phyloP scores from a whole-genome alignment of 2,113 vertebrate species.

The Sturnira hondurensis region DNA sequence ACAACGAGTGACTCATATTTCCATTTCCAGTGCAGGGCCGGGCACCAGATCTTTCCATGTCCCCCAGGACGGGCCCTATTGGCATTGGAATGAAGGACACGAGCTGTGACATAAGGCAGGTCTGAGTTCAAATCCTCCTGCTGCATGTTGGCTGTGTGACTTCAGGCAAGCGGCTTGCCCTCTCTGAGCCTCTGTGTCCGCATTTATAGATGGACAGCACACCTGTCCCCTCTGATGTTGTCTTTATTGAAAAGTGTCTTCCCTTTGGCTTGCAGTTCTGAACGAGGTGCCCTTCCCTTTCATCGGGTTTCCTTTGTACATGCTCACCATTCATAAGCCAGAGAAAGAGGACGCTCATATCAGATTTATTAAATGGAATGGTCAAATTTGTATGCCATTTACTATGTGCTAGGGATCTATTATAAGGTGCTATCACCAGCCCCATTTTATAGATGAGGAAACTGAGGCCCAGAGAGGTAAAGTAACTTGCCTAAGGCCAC shows the following conservation, averaged over 20 bases:
- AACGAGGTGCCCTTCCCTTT: neutral
- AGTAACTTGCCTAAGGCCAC: neutral
- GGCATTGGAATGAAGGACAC: neutral
- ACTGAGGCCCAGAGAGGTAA: neutral
- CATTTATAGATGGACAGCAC: neutral
- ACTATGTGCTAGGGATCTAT: neutral
- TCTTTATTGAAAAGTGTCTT: neutral
- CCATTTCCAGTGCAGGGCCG: neutral
- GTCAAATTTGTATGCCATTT: neutral
- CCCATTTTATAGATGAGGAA: neutral
- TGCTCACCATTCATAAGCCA: neutral
- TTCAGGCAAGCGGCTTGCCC: neutral
- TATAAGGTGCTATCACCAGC: neutral
- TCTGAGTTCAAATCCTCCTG: constrained; percentile 29
- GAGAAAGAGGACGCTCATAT: neutral
- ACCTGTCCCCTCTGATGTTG: neutral
- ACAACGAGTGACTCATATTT: constrained; percentile 53
- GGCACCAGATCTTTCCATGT: constrained; percentile 39
- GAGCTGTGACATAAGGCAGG: neutral
- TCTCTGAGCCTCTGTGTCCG: neutral
- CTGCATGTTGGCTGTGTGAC: neutral
- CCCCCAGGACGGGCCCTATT: neutral
- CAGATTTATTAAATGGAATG: neutral
- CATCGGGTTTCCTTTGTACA: neutral
- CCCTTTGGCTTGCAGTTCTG: neutral